Base-by-base conservation (phyloP, 2,888 invertebrate species). In the Mechanitis mazaeus region DNA sequence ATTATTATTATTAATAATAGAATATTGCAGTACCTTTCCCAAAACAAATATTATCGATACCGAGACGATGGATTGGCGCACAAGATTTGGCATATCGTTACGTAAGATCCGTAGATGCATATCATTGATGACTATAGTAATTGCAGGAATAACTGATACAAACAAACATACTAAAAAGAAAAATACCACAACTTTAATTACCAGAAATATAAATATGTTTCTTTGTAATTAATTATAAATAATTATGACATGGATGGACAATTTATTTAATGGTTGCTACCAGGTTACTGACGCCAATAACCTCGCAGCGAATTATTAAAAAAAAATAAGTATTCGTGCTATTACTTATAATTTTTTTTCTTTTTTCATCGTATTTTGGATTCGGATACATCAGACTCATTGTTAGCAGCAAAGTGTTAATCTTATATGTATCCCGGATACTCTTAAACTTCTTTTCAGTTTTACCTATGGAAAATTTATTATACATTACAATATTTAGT, bases 361-460 rank as follows among this genome's bases (percentile, higher is more conserved):
- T 64, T 54, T 57, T 61, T 6, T 35, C 56, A 6, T 69, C 69
- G 1, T 54, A 54, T 3, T 53, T 58, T 7, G 69, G 64, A 20
- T 69, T 70, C 0, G 71, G 71, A 47, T 68, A 67, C 71, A 71
- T 70, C 54, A 69, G 46, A 9, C 61, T 38, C 4, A 65, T 3
- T 0, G 63, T 63, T 1, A 68, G 33, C 2, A 71, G 45, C 9
- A 68, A 64, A 45, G 66, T 64, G 20, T 61, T 64, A 33, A 67
- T 56, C 1, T 60, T 63, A 20, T 69, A 71, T 0, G 69, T 71
- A 54, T 67, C 57, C n/a, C 54, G 54, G 12, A 70, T 38, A 28
- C 55, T 65, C 60, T 64, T 69, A 50, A 69, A 70, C 38, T 59
- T 69, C 35, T 54, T 69, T 1, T 33, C 55, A 38, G 55, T 45